Evolutionary conservation across 1,140 invertebrate species (phyloP), one percentile per base, ranked within the genome.

Genomic region (Cryptotermes secundus): DNA sequence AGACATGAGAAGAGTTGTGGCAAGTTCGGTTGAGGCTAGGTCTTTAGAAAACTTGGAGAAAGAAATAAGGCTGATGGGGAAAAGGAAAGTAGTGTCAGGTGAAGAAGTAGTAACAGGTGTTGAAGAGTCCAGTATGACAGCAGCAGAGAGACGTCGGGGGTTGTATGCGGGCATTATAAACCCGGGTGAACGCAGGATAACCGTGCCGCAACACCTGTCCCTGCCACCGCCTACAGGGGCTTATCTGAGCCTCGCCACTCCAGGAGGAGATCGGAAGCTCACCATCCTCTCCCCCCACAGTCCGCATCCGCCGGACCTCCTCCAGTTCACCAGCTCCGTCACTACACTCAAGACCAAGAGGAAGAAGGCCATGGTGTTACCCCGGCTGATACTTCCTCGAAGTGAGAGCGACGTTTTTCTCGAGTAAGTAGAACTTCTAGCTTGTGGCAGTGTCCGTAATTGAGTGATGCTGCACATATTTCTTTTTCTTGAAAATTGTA

Each of bases 281-380:
- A 95, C 94, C 12, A 96, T 95, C 80, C 89, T 95, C 65, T 95
- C 94, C 79, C 95, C 95, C 0, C 94, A 95, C 88, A 95, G 94
- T 87, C 95, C 94, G 0, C 88, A 93, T 19, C 91, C 91, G 10
- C 88, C 91, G 36, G 89, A 87, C 31, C 85, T 87, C 24, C 87
- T 83, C 85, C 85, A 34, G 49, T 90, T 92, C 26, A 90, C 92
- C 36, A 89, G 84, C 45, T 86, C 92, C 31, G 87, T 88, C 6
- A 90, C 90, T 84, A 90, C 90, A 0, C 91, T 95, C 83, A 93
- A 93, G 83, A 92, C 92, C 7, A 90, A 94, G 79, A 90, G 93
- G 84, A 95, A 94, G 89, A 95, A 94, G 88, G 93, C 94, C 59
- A 92, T 95, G 88, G 94, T 95, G 49, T 90, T 95, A 87, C 95